phyloP scores from a whole-genome alignment of 2,888 invertebrate genomes.

The Apantesis nais region DNA sequence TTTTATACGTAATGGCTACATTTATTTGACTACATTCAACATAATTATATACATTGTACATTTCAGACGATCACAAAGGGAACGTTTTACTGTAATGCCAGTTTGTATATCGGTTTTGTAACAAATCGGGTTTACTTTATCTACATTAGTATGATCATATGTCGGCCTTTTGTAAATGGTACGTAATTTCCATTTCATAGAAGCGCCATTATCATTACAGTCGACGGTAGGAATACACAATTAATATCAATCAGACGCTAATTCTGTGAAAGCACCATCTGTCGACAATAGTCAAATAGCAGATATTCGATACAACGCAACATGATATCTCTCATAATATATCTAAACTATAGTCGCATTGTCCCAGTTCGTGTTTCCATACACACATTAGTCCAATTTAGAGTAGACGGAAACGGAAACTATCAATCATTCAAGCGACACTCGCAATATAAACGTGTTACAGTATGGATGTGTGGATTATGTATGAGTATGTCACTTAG shows the following conservation, averaged over 20 bases:
- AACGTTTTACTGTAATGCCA: neutral
- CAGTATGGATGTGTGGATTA: slow-evolving; percentile 46
- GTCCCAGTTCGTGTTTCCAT: slow-evolving; percentile 49
- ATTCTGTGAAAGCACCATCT: slow-evolving; percentile 22
- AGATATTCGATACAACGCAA: slow-evolving; percentile 19
- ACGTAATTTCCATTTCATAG: slow-evolving; percentile 16
- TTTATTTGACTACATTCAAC: neutral
- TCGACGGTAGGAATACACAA: slow-evolving; percentile 12
- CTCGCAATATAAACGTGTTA: slow-evolving; percentile 55
- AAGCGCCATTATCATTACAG: slow-evolving; percentile 16
- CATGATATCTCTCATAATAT: slow-evolving; percentile 25
- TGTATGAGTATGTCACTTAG: slow-evolving; percentile 30
- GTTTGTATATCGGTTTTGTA: neutral
- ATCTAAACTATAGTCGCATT: slow-evolving; percentile 35
- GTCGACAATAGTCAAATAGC: slow-evolving; percentile 18
- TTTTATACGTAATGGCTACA: neutral
- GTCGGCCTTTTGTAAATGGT: slow-evolving; percentile 11
- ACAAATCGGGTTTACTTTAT: neutral
- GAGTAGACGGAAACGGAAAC: slow-evolving; percentile 61
- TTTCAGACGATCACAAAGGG: neutral
- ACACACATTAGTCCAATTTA: slow-evolving; percentile 63
- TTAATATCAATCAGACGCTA: slow-evolving; percentile 26
- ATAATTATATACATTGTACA: neutral
- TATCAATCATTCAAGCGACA: slow-evolving; percentile 67
- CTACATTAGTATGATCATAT: neutral